Base-by-base conservation (phyloP, 2,113 vertebrate genomes). In the Hippocampus barbouri region DNA sequence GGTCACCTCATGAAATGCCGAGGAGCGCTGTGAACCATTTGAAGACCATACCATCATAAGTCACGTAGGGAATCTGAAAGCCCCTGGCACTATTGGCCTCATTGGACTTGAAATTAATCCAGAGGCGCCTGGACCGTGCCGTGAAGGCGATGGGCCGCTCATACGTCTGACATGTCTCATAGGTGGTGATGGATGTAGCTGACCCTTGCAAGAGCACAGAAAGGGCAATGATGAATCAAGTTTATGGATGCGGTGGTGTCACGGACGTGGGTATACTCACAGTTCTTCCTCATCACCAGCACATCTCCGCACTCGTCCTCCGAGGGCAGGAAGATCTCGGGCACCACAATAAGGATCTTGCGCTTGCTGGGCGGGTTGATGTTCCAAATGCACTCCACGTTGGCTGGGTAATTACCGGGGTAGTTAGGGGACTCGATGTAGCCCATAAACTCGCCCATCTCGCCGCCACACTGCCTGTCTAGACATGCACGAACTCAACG, bases 391-490 rank as follows among this genome's bases (percentile, higher is more conserved):
- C 97, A 99, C 80, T 99, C 96, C 57, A 98, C 83, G 1, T 96
- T 95, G 25, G 96, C 96, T 0, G 97, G 97, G 82, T 99, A 99
- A 85, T 98, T 97, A 62, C 97, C 97, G 0, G 97, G 97, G 79
- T 98, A 99, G 93, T 99, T 99, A 69, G 97, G 97, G 45, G 97
- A 99, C 92, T 99, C 97, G 21, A 99, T 97, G 84, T 97, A 99
- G 68, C 97, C 97, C 14, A 96, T 98, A 88, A 95, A 97, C 77
- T 98, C 97, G 0, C 97, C 96, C 85, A 98, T 94, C 88, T 98
- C 96, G 27, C 97, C 97, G 2, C 97, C 97, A 27, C 97, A 99
- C 76, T 96, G 95, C 66, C 95, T 93, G 87, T 98, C 97, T 98
- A 90, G 81, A 86, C 72, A 3, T 11, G 75, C 70, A 61, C 70